These are phyloP conservation scores for Catocala fraxini DNA, from an alignment of 2,888 invertebrate species.

Conservation along the genomic window DNA sequence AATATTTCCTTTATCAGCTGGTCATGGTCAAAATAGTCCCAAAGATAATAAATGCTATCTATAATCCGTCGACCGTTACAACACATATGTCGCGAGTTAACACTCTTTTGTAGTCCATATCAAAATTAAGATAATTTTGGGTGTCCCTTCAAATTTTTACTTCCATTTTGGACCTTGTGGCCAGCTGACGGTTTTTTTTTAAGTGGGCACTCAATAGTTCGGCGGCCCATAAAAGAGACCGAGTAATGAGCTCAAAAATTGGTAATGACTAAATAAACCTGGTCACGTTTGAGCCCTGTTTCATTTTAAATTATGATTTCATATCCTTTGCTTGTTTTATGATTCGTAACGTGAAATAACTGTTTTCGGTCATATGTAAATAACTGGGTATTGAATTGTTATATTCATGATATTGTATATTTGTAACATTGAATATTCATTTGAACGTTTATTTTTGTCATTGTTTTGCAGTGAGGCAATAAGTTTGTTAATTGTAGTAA, in stretches of 20 bases:
- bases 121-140: constrained; percentile 86
- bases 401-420: no score
- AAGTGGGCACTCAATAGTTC: constrained; percentile 75
- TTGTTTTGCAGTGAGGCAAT: not conserved
- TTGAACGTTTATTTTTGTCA: not conserved
- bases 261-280: constrained; percentile 81
- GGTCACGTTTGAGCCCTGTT: constrained; percentile 63
- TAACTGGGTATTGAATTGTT: constrained; percentile 12
- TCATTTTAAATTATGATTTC: constrained; percentile 73
- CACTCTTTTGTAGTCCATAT: constrained; percentile 84
- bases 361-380: constrained; percentile 35
- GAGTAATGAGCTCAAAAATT: constrained; percentile 82
- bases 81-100: constrained; percentile 82
- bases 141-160: constrained; percentile 80
- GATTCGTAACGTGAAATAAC: constrained; percentile 57
- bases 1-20: constrained; percentile 28
- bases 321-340: constrained; percentile 66
- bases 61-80: constrained; percentile 55
- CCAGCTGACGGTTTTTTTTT: constrained; percentile 78
- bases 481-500: not conserved
- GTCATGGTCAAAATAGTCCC: constrained; percentile 38
- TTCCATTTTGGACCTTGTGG: constrained; percentile 77
- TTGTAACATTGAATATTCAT: no score
- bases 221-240: constrained; percentile 76
- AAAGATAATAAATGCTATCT: constrained; percentile 58